phyloP scores from a whole-genome alignment of 2,113 vertebrate genomes.

The Labeo rohita region DNA sequence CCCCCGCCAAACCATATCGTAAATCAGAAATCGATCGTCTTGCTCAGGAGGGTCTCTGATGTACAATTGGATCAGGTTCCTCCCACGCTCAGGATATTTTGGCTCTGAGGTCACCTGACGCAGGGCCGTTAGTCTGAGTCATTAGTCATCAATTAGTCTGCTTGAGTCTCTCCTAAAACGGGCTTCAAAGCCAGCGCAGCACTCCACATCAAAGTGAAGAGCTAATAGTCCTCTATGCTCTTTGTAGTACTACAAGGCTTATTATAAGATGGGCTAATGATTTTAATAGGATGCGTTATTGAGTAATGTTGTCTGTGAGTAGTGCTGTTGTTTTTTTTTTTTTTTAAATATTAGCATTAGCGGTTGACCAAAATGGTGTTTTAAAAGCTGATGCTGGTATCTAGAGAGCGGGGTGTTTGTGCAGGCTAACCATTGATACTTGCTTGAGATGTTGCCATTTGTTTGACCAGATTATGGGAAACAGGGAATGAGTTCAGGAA shows the following conservation, averaged over 20 bases:
- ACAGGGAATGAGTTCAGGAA: neutral
- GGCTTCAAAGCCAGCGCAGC: constrained; percentile 36
- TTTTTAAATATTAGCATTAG: constrained; percentile 10
- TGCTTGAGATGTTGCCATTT: neutral
- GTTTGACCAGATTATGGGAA: neutral
- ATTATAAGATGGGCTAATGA: constrained; percentile 4
- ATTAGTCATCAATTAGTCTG: constrained; percentile 47
- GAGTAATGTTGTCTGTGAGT: constrained; percentile 7
- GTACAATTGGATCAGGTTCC: constrained; percentile 7
- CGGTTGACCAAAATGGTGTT: neutral
- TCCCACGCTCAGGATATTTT: neutral
- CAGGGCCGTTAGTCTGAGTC: constrained; percentile 39
- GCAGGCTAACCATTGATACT: neutral
- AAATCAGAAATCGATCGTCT: constrained; percentile 64
- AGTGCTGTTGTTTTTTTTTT: neutral
- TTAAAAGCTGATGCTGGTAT: neutral
- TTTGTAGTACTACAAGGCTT: constrained; percentile 7
- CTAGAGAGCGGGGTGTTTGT: neutral
- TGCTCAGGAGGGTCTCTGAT: neutral
- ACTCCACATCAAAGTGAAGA: constrained; percentile 51
- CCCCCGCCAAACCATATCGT: constrained; percentile 45
- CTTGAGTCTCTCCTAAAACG: constrained; percentile 40
- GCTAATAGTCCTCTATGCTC: constrained; percentile 45
- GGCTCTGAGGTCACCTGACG: constrained; percentile 34
- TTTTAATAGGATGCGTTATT: constrained; percentile 5